A percentile compares a stretch with the other conserved stretches of the same genome.
phyloP scores from a whole-genome alignment of 2,797 vertebrate species.

The Bradypodion ventrale region DNA sequence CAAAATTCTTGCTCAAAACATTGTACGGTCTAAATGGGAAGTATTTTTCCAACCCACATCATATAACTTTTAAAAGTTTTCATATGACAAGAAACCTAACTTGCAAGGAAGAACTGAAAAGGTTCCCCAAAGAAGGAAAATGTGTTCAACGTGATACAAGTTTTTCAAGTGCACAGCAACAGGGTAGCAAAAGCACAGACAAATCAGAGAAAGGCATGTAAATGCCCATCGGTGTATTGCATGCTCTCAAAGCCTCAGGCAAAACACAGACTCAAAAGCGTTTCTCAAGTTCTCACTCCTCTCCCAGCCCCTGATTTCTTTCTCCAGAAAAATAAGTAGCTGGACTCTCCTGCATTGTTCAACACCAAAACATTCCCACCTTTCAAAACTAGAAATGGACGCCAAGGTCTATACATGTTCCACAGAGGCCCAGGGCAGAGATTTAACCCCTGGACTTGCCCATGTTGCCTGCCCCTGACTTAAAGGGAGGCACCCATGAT shows the following conservation, averaged over 20 bases:
- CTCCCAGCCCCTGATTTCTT: no score
- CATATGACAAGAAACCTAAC: not conserved
- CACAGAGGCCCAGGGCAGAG: no score
- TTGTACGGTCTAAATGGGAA: slow-evolving; percentile 53
- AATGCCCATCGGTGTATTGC: not conserved
- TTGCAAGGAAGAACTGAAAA: not conserved
- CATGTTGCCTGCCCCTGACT: no score
- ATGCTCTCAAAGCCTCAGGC: not conserved
- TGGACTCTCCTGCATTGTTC: no score
- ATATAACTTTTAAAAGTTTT: slow-evolving; percentile 44
- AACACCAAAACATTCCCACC: no score
- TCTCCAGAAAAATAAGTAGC: no score
- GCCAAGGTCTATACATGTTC: no score
- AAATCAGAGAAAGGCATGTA: not conserved
- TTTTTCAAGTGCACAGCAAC: not conserved
- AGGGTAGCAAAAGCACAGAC: not conserved
- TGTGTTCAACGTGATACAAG: not conserved
- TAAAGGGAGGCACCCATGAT: not conserved
- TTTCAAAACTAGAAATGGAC: no score
- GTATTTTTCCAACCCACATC: slow-evolving; percentile 33
- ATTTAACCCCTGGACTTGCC: no score
- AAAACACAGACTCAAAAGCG: not conserved
- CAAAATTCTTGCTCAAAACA: slow-evolving; percentile 61
- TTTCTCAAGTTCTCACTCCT: not conserved
- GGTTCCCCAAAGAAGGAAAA: not conserved